Conservation (phyloP, 2,113 vertebrate species). For the Paracanthobrama guichenoti region DNA sequence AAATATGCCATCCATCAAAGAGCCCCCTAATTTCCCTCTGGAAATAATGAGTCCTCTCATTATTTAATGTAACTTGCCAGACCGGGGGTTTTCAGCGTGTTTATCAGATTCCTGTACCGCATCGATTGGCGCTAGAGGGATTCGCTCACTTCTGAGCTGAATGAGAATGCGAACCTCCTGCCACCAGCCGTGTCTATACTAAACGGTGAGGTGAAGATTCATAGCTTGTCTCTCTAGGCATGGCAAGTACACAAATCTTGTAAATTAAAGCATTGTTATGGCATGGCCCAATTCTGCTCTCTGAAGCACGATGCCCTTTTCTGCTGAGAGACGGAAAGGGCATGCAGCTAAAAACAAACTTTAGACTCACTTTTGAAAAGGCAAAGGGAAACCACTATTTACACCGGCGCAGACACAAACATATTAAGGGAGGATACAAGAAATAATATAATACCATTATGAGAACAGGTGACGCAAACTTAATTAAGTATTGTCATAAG, state of each 20-base stretch:
- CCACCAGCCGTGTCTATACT: constrained; percentile 18
- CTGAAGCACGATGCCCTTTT: constrained; percentile 59
- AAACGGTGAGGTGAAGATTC: constrained; percentile 54
- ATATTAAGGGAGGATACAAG: background rate
- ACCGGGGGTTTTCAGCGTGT: constrained; percentile 36
- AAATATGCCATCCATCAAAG: constrained; percentile 67
- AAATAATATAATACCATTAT: background rate
- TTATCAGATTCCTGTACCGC: constrained; percentile 54
- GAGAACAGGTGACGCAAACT: background rate
- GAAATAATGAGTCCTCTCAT: constrained; percentile 62
- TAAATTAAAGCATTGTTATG: constrained; percentile 65
- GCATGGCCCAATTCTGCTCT: constrained; percentile 62
- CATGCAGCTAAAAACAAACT: constrained; percentile 62
- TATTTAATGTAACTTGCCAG: constrained; percentile 56
- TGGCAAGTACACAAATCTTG: constrained; percentile 70
- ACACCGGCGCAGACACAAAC: background rate
- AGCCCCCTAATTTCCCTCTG: constrained; percentile 65
- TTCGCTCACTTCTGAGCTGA: constrained; percentile 43
- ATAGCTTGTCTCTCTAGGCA: constrained; percentile 54
- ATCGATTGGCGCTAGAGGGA: constrained; percentile 56
- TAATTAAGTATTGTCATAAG: background rate
- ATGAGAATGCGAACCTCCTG: constrained; percentile 17
- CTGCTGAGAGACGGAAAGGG: constrained; percentile 58
- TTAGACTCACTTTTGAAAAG: constrained; percentile 50
- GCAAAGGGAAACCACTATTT: constrained; percentile 17